These are phyloP conservation scores for Meganola albula DNA, from an alignment of 2,888 invertebrate species.

Conservation along the genomic window DNA sequence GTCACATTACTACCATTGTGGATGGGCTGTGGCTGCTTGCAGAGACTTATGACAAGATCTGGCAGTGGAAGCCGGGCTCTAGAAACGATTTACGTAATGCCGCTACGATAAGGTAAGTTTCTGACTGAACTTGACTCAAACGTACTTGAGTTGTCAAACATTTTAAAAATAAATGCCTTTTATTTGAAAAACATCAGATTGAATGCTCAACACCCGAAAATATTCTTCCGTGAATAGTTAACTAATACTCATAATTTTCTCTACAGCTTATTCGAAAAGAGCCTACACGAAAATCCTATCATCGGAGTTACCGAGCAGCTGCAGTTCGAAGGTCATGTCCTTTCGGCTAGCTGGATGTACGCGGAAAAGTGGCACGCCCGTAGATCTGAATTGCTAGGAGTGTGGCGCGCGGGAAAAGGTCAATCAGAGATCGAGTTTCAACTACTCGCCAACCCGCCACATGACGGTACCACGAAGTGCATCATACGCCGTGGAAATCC, in stretches of 20 bases:
- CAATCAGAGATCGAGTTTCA: background rate
- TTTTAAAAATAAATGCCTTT: too few species aligned
- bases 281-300: conserved; percentile 6
- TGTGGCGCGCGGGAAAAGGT: conserved; percentile 17
- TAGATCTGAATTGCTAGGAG: conserved; percentile 1
- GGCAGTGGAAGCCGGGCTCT: background rate
- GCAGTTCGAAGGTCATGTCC: conserved; percentile 9
- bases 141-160: too few species aligned
- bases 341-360: conserved; percentile 14
- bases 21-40: background rate
- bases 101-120: background rate
- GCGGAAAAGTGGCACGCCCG: conserved; percentile 14
- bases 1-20: background rate
- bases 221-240: too few species aligned
- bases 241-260: too few species aligned
- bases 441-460: conserved; percentile 8
- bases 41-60: background rate
- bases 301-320: conserved; percentile 9
- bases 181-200: too few species aligned
- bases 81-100: background rate
- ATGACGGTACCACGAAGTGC: conserved; percentile 22
- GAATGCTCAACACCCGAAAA: too few species aligned
- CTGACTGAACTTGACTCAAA: too few species aligned
- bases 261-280: too few species aligned
- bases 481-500: conserved; percentile 29